phyloP scores from a whole-genome alignment of 2,888 invertebrate species.

The Pyrochroa serraticornis region DNA sequence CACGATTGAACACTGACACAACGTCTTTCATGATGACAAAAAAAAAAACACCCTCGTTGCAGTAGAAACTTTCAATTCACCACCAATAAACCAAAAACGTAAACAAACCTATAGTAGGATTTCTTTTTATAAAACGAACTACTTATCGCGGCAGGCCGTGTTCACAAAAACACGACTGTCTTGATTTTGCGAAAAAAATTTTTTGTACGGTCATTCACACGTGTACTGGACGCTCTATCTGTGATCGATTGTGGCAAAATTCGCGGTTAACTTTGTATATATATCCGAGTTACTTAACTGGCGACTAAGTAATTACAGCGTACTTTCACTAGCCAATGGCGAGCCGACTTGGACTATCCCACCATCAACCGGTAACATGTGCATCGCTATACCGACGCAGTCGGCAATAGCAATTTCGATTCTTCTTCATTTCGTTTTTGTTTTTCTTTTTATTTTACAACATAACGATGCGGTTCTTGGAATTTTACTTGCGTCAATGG shows the following conservation, averaged over 20 bases:
- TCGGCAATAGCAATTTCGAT: too few relatives aligned
- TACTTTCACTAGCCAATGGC: slow-evolving; percentile 30
- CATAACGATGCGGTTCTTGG: too few relatives aligned
- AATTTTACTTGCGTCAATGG: too few relatives aligned
- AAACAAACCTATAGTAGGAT: not conserved
- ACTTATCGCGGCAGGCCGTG: too few relatives aligned
- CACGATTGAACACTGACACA: slow-evolving; percentile 44
- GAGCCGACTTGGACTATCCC: not conserved
- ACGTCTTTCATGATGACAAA: slow-evolving; percentile 50
- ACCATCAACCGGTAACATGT: too few relatives aligned
- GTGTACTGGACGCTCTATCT: not conserved
- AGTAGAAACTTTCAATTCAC: slow-evolving; percentile 1
- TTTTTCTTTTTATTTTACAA: too few relatives aligned
- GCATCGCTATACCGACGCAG: too few relatives aligned
- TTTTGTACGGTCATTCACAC: too few relatives aligned
- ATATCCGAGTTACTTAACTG: slow-evolving; percentile 27
- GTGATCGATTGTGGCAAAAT: slow-evolving; percentile 2
- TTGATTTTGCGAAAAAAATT: not conserved
- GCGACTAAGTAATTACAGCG: slow-evolving; percentile 24
- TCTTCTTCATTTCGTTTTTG: too few relatives aligned
- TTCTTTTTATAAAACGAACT: not conserved
- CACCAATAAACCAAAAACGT: not conserved
- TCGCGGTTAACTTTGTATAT: slow-evolving; percentile 27
- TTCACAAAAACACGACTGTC: not conserved
- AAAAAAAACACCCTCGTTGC: not conserved